Base-by-base conservation (phyloP, 2,113 vertebrate species). In the Okapia johnstoni region DNA sequence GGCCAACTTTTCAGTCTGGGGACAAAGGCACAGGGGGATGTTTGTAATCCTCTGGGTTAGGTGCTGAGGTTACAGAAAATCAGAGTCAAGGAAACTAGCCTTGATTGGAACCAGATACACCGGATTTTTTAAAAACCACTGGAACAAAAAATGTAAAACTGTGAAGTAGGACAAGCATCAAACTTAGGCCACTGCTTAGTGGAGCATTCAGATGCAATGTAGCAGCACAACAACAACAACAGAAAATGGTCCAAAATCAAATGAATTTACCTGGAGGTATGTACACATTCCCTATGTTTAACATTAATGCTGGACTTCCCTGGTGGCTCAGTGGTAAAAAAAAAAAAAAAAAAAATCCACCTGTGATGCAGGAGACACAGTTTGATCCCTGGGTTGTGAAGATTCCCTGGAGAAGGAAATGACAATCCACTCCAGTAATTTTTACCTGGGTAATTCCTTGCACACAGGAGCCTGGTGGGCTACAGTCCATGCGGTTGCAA, bases 121-220 rank as follows among this genome's bases (percentile, higher is more conserved):
- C 48, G 40, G 21, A 73, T 70, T 80, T 83, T 97, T 97, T 40
- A 91, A 95, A 97, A 63, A 23, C 10, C 23, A 60, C 55, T n/a
- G 43, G 30, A 55, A 96, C 73, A 85, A 86, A 95, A 25, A 40
- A 95, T 98, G 97, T 95, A 96, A 98, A 97, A 98, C 92, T 85
- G 57, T 87, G 94, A 94, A 63, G 12, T 2, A 52, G 50, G 40
- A 25, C 9, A 16, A 19, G 36, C 57, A 60, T 54, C 17, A 1
- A 2, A 54, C 40, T 57, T 40, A 13, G n/a, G 21, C 0, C 1
- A 8, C 10, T 30, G 23, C 50, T 83, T 23, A 76, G 54, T 4
- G 52, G 21, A n/a, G 14, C 2, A 0, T 57, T 33, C 48, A 40
- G 30, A 55, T 5, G 16, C 80, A 87, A 85, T 12, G 8, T 6